Conservation (phyloP, 2,113 vertebrate species). For the Prinia subflava region DNA sequence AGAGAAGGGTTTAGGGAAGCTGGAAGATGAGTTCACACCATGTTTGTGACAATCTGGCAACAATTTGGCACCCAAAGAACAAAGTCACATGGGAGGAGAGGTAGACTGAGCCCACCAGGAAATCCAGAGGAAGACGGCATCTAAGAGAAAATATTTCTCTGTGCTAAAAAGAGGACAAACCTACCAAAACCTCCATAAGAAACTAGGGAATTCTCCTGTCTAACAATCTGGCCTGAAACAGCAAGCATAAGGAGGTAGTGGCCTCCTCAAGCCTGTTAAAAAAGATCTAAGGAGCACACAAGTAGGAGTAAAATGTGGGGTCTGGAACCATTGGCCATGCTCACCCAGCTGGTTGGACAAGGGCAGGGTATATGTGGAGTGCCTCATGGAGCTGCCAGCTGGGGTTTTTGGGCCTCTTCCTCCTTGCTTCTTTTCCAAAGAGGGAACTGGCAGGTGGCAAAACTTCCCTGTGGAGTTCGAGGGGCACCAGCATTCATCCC, state of each 20-base stretch:
- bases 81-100: not conserved
- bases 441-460: slow-evolving; percentile 82
- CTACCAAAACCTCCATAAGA: not conserved
- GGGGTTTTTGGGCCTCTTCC: not conserved
- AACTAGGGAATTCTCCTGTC: not conserved
- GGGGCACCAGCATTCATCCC: slow-evolving; percentile 91
- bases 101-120: not conserved
- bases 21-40: slow-evolving; percentile 52
- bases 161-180: not conserved
- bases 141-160: not conserved
- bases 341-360: slow-evolving; percentile 83
- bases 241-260: not conserved
- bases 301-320: not conserved
- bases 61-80: not conserved
- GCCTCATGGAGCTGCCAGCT: slow-evolving; percentile 67
- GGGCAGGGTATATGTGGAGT: slow-evolving; percentile 86
- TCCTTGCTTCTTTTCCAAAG: slow-evolving; percentile 53
- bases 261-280: not conserved
- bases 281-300: not conserved
- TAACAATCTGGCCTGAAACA: not conserved
- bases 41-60: not conserved
- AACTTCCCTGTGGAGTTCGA: slow-evolving; percentile 92
- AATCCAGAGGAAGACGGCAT: not conserved
- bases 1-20: slow-evolving; percentile 77
- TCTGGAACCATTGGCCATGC: not conserved